A percentile compares a stretch with the other conserved stretches of the same genome.
These are phyloP conservation scores for Conus canariensis DNA, from an alignment of 2,888 invertebrate genomes.

Conservation along the genomic window DNA sequence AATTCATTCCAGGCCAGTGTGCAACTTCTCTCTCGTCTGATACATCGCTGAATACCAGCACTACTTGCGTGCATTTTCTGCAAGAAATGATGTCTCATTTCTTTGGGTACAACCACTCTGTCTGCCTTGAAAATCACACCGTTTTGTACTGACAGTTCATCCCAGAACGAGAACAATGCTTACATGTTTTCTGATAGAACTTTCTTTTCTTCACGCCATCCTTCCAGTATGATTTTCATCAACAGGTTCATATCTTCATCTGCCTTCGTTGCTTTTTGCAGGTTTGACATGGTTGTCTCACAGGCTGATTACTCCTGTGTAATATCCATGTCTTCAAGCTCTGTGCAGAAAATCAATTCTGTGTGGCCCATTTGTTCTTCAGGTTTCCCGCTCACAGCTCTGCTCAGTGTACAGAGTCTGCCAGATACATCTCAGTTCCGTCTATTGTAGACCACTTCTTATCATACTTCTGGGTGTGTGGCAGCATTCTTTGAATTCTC, in stretches of 20 bases:
- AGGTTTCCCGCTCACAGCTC: neutral
- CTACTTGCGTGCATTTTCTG: conserved; percentile 17
- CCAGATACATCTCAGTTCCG: neutral
- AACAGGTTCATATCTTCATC: conserved; percentile 1
- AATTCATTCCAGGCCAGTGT: conserved; percentile 1
- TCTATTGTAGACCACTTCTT: conserved; percentile 5
- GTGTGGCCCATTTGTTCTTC: neutral
- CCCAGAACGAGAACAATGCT: neutral
- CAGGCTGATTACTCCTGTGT: neutral
- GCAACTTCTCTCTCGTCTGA: neutral
- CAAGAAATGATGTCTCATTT: neutral
- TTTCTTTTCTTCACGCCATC: conserved; percentile 6
- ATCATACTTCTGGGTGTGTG: neutral
- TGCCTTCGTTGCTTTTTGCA: conserved; percentile 7
- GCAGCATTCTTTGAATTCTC: conserved; percentile 18
- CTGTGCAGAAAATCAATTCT: conserved; percentile 20
- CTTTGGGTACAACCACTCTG: neutral
- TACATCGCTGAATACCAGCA: conserved; percentile 11
- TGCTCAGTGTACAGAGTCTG: neutral
- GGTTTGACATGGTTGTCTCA: neutral
- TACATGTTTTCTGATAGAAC: neutral
- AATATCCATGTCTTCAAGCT: neutral
- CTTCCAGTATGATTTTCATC: conserved; percentile 4
- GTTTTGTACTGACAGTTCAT: conserved; percentile 4
- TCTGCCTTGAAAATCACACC: conserved; percentile 15